Base-by-base conservation (phyloP, 2,888 invertebrate genomes). In the Drosophila infuscata region DNA sequence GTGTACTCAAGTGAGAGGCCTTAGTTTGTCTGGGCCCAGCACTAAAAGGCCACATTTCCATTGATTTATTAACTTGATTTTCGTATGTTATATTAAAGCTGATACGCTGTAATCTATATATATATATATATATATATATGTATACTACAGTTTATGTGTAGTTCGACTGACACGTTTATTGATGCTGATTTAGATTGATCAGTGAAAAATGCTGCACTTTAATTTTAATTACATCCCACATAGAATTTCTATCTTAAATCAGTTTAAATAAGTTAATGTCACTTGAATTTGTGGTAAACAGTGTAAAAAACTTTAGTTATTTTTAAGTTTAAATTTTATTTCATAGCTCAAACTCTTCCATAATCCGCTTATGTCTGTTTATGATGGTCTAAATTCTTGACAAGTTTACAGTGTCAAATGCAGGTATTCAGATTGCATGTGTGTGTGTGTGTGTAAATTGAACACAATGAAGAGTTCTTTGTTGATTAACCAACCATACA, bases 401-500 rank as follows among this genome's bases (percentile, higher is more conserved):
- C n/a, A 38, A 36, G 25, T 54, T 29, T n/a, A n/a, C 20, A 52
- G 4, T 54, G 54, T 11, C 9, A 15, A 46, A 20, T 46, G 20
- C 7, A 20, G 52, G 3, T 17, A 17, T 20, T 17, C 9, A 17
- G 20, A 25, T 25, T 25, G 25, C 25, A 25, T 25, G 25, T 25
- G 25, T 25, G 53, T 36, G 54, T 36, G 15, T 29, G 3, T 15
- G 8, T n/a, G 20, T 56, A 57, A 61, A 32, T 61, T 38, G 20
- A 38, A 38, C 25, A 38, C 12, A 38, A 17, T 7, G 46, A 29
- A 5, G 29, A 29, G 43, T 29, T 64, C 41, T 25, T 38, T 12
- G 35, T 70, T 58, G 70, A 69, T 58, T 58, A 69, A 38, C 11
- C 67, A 66, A 32, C 30, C 33, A 17, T 25, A 53, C 12, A 36